Evolutionary conservation across 2,888 invertebrate species (phyloP).

Genomic region (Galerucella nymphaeae): DNA sequence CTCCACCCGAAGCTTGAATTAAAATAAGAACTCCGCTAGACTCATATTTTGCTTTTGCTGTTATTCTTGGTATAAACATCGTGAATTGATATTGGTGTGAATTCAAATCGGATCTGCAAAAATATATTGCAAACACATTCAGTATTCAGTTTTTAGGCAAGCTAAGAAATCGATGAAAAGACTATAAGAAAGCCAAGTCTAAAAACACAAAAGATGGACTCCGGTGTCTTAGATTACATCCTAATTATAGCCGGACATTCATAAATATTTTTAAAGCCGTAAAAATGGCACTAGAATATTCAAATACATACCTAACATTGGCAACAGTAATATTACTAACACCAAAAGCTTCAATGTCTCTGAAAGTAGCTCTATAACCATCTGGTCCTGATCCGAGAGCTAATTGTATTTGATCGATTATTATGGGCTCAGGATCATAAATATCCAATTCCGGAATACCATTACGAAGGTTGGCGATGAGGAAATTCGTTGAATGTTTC

Average conservation of each 20-base stretch:
- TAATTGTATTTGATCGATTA: constrained; percentile 86
- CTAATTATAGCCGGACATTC: no score
- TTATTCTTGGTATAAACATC: constrained; percentile 82
- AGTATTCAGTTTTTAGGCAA: no score
- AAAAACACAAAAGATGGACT: no score
- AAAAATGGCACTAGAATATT: no score
- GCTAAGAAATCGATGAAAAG: no score
- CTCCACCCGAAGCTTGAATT: constrained; percentile 85
- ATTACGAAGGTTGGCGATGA: constrained; percentile 76
- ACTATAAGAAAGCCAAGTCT: no score
- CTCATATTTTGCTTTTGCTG: constrained; percentile 81
- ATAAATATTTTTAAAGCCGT: no score
- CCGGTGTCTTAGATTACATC: no score
- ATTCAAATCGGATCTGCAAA: constrained; percentile 78
- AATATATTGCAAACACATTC: no score
- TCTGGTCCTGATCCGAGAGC: constrained; percentile 84
- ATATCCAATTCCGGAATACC: constrained; percentile 82
- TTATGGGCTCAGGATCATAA: constrained; percentile 79
- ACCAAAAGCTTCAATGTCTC: constrained; percentile 82
- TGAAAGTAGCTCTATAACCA: constrained; percentile 84
- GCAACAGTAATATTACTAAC: constrained; percentile 84
- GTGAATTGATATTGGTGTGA: constrained; percentile 85
- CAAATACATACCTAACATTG: constrained; percentile 73
- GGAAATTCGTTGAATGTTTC: constrained; percentile 78
- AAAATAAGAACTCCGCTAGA: constrained; percentile 84